Percentiles rank a stretch among this genome's conserved stretches.
Conservation (phyloP, 2,888 invertebrate species). For the Agrochola macilenta region DNA sequence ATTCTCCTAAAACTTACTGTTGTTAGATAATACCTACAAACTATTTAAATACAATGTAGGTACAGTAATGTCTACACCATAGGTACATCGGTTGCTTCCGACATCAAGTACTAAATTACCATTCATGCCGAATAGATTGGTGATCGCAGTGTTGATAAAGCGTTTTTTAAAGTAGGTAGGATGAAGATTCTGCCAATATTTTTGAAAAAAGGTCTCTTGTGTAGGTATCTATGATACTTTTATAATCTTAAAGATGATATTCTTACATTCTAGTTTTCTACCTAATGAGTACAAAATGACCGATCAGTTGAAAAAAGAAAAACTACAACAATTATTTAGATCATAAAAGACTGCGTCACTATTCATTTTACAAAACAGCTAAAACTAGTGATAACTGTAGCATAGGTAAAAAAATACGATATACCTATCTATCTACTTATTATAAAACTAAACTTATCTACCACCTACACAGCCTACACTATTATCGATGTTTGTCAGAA, state of each 20-base stretch:
- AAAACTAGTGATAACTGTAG: background rate
- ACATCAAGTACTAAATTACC: background rate
- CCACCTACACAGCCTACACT: background rate
- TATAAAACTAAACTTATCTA: conserved; percentile 34
- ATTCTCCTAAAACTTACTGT: background rate
- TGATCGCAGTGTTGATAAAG: background rate
- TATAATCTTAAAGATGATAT: background rate
- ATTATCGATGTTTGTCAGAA: conserved; percentile 58
- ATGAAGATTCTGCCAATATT: background rate
- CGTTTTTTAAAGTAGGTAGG: too few relatives aligned
- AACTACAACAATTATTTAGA: background rate
- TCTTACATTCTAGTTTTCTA: background rate
- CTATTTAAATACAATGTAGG: too few relatives aligned
- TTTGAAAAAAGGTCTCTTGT: background rate
- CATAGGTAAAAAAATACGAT: background rate
- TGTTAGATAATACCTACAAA: background rate
- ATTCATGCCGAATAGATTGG: background rate
- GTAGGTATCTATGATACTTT: background rate
- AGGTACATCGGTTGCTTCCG: background rate
- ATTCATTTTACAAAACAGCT: background rate
- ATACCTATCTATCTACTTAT: background rate
- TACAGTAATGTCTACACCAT: too few relatives aligned
- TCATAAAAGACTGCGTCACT: background rate
- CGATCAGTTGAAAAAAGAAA: background rate
- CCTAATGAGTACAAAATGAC: background rate